A percentile compares a stretch with the other conserved stretches of the same genome.
Conservation (phyloP, 1,140 invertebrate genomes). For the Danaus plexippus region DNA sequence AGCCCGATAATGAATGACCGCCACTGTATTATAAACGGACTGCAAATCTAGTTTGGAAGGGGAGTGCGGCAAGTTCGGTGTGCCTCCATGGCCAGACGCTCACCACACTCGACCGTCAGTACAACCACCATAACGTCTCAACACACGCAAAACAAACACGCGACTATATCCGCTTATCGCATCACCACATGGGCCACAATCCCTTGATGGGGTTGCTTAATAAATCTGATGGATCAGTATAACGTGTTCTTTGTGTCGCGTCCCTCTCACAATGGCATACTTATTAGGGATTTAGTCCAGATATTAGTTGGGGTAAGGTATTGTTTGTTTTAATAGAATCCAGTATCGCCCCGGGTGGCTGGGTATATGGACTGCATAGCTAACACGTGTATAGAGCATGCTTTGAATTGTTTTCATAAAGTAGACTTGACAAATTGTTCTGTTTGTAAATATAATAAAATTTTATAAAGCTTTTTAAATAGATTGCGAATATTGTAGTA, state of each 20-base stretch:
- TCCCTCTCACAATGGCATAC: conserved; percentile 70
- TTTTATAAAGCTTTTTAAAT: no score
- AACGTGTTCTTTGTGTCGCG: conserved; percentile 68
- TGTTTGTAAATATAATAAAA: no score
- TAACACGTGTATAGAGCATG: conserved; percentile 34
- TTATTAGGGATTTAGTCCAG: conserved; percentile 72
- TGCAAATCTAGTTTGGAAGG: conserved; percentile 68
- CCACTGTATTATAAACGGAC: conserved; percentile 63
- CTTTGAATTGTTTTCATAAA: conserved; percentile 31
- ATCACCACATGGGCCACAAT: conserved; percentile 7
- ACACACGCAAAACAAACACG: conserved; percentile 21
- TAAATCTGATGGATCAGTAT: conserved; percentile 58
- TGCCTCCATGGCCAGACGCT: conserved; percentile 68
- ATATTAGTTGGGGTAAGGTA: conserved; percentile 69
- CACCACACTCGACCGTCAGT: conserved; percentile 60
- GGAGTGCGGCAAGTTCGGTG: conserved; percentile 67
- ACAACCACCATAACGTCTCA: conserved; percentile 35
- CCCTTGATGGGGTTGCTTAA: conserved; percentile 1
- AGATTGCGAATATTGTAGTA: no score
- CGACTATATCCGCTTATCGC: conserved; percentile 1
- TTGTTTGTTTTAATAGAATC: conserved; percentile 71
- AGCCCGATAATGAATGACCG: conserved; percentile 63
- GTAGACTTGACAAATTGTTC: no score
- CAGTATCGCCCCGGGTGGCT: conserved; percentile 49
- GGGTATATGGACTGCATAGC: conserved; percentile 35